These are phyloP conservation scores for Eupsilia transversa DNA, from an alignment of 2,888 invertebrate species.

Conservation along the genomic window DNA sequence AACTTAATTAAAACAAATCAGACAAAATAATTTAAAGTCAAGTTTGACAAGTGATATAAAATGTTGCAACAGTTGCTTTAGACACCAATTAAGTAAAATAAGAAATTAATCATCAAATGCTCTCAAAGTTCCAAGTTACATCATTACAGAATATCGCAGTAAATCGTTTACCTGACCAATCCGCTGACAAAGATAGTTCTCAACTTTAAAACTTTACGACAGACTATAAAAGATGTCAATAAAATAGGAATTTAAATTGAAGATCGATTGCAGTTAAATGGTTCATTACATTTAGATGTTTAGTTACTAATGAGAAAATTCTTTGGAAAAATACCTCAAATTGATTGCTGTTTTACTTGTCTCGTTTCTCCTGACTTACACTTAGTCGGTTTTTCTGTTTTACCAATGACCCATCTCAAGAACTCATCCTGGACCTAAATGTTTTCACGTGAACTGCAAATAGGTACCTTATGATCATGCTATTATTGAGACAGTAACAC, in stretches of 20 bases:
- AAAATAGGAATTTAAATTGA: conserved; percentile 56
- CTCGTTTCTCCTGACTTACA: too few relatives aligned
- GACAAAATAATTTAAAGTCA: neutral
- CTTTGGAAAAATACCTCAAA: neutral
- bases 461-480: neutral
- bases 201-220: conserved; percentile 30
- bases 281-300: conserved; percentile 4
- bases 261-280: conserved; percentile 43
- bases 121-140: conserved; percentile 16
- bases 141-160: conserved; percentile 13
- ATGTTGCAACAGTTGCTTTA: conserved; percentile 1
- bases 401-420: neutral
- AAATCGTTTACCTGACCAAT: conserved; percentile 30
- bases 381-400: too few relatives aligned
- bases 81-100: conserved; percentile 18
- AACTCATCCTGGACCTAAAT: neutral
- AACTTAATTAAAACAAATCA: neutral
- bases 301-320: conserved; percentile 32
- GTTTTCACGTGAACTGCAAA: neutral
- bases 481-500: neutral
- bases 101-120: conserved; percentile 37
- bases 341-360: neutral
- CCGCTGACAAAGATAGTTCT: conserved; percentile 15
- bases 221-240: conserved; percentile 48
- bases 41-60: neutral